Conservation (phyloP, 2,888 invertebrate species). For the Tachina grossa region DNA sequence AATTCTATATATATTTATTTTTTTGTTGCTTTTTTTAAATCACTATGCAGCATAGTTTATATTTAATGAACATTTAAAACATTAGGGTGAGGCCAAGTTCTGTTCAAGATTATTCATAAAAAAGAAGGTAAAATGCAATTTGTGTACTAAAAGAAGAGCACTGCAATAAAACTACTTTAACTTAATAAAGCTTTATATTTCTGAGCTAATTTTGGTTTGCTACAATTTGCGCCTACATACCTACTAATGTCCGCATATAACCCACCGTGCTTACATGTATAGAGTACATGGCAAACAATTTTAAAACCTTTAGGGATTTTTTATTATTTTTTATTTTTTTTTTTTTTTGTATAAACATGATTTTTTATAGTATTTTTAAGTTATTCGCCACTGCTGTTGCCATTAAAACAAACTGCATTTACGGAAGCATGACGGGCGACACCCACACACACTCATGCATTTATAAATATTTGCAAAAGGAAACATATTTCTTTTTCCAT, state of each 20-base stretch:
- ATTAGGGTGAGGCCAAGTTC: neutral
- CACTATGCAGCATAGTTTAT: constrained; percentile 32
- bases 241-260: constrained; percentile 43
- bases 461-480: constrained; percentile 40
- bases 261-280: neutral
- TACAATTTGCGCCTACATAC: neutral
- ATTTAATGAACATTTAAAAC: constrained; percentile 29
- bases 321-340: too few relatives aligned
- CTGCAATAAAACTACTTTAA: neutral
- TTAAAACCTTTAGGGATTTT: constrained; percentile 64
- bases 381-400: constrained; percentile 62
- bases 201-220: neutral
- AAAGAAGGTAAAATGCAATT: too few relatives aligned
- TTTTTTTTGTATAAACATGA: constrained; percentile 20
- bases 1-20: neutral
- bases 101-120: neutral
- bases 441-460: constrained; percentile 51
- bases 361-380: constrained; percentile 41
- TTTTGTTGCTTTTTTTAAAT: constrained; percentile 12
- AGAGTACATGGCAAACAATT: constrained; percentile 53
- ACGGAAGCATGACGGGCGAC: constrained; percentile 66
- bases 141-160: too few relatives aligned
- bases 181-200: neutral
- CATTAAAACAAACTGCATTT: constrained; percentile 63
- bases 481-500: constrained; percentile 9